Base-by-base conservation (phyloP, 2,888 invertebrate genomes). In the Carcina quercana region DNA sequence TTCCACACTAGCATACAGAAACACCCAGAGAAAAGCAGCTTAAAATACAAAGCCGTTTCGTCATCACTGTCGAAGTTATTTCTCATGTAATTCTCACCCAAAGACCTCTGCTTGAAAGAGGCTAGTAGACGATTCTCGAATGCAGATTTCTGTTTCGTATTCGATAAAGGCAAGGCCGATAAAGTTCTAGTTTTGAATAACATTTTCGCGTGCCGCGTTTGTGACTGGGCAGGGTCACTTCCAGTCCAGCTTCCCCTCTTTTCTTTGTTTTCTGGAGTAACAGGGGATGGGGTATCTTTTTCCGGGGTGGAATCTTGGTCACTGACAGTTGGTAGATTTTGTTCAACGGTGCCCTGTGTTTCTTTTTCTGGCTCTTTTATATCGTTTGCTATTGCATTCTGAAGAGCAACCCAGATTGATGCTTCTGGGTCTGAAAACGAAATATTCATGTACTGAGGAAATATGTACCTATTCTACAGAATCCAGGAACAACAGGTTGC, bases 1-100 rank as follows among this genome's bases (percentile, higher is more conserved):
- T 93, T 92, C 91, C 95, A 96, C 10, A 96, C 85, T 15, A 95
- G 85, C 78, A 96, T 94, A 31, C 92, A 87, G 5, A 91, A 75
- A 50, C 96, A 95, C 2, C 91, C 92, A 84, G 94, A 95, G 45
- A 95, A 85, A 7, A 96, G 72, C 3, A 89, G 86, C 53, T 91
- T 93, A 53, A 94, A 89, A 55, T 92, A 94, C 22, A 88, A 79
- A 10, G 88, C 88, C 42, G 91, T 91, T 43, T 87, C 88, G 37
- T 88, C 86, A 32, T 86, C 76, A 40, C 60, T 79, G 31, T 73
- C 65, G 15, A 72, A 82, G 36, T 67, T 76, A 40, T 53, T 72
- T 40, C 70, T 70, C 44, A 82, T 76, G 25, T 80, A 82, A 32
- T 76, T 79, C 22, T 82, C 83, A 29, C 82, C 80, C 0, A 82